Conservation (phyloP, 2,797 vertebrate genomes). For the Falco berigora region DNA sequence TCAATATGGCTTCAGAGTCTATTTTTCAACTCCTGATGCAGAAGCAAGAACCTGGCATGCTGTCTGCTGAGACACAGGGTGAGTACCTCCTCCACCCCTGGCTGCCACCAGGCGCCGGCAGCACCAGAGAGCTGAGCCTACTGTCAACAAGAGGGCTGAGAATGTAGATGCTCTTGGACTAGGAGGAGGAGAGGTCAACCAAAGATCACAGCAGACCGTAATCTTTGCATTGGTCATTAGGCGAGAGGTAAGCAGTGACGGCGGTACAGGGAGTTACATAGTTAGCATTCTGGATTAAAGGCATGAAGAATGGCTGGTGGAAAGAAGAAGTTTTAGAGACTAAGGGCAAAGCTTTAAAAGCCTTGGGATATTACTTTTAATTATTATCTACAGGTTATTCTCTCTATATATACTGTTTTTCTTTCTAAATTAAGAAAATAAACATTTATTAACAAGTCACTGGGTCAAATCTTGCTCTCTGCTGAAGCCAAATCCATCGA, state of each 20-base stretch:
- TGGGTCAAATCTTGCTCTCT: conserved; percentile 30
- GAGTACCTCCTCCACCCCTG: not conserved
- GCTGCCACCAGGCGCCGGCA: not conserved
- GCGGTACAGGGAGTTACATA: not conserved
- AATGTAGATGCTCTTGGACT: not conserved
- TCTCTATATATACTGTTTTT: conserved; percentile 49
- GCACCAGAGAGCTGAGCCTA: not conserved
- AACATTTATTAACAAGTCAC: conserved; percentile 64
- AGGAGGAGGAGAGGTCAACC: not conserved
- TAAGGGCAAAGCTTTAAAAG: conserved; percentile 28
- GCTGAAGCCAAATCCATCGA: conserved; percentile 5
- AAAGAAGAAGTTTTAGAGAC: not conserved
- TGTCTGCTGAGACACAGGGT: not conserved
- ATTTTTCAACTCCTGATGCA: conserved; percentile 3
- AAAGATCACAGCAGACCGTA: not conserved
- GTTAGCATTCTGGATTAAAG: conserved; percentile 9
- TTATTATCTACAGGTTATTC: conserved; percentile 50
- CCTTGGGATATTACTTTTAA: conserved; percentile 3
- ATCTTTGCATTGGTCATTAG: not conserved
- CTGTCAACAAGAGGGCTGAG: not conserved
- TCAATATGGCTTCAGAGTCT: conserved; percentile 47
- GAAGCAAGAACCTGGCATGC: not conserved
- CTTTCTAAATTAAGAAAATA: conserved; percentile 67
- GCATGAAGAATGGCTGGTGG: conserved; percentile 29
- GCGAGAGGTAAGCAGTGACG: not conserved